Evolutionary conservation across 2,113 vertebrate genomes (phyloP).

Genomic region (Azemiops feae): DNA sequence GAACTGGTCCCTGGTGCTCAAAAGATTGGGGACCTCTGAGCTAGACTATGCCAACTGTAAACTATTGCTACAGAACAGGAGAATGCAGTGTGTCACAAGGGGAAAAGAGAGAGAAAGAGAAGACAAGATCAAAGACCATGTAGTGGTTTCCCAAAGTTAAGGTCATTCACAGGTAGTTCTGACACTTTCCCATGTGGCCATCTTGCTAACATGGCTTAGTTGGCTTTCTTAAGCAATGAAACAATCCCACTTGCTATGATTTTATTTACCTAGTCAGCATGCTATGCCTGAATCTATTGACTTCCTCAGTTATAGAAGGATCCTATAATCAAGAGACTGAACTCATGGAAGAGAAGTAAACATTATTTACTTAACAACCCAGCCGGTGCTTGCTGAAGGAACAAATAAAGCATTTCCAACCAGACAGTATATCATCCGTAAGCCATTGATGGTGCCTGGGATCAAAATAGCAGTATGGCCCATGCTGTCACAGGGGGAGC

Average conservation of each 20-base stretch:
- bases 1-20: too few relatives aligned
- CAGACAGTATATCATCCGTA: not conserved
- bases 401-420: not conserved
- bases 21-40: not conserved
- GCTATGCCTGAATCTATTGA: not conserved
- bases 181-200: not conserved
- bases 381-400: not conserved
- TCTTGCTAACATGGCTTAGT: not conserved
- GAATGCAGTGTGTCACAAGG: not conserved
- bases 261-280: not conserved
- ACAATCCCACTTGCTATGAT: not conserved
- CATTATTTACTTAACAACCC: not conserved
- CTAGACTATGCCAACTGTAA: not conserved
- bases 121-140: not conserved
- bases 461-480: not conserved
- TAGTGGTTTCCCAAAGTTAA: not conserved
- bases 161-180: not conserved
- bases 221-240: slow-evolving; percentile 6
- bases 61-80: not conserved
- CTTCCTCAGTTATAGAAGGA: not conserved
- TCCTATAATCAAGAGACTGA: not conserved
- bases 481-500: not conserved
- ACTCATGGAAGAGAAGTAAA: not conserved
- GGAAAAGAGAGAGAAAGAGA: not conserved
- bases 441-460: not conserved